phyloP scores from a whole-genome alignment of 2,113 vertebrate species.

The Ancistrus triradiatus region DNA sequence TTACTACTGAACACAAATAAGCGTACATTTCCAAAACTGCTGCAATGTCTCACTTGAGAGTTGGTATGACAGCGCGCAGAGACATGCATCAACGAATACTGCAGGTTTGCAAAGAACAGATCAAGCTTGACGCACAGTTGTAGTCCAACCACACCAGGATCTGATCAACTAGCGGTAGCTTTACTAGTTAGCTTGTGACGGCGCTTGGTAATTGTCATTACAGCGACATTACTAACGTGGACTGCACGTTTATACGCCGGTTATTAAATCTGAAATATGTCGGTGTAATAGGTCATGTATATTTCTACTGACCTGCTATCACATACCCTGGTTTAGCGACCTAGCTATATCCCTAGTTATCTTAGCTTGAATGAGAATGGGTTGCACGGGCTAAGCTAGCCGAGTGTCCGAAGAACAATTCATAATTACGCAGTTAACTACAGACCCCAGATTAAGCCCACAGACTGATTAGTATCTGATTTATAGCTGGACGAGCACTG shows the following conservation, averaged over 20 bases:
- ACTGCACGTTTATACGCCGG: too few species aligned
- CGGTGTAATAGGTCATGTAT: too few species aligned
- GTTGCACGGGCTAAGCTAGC: not conserved
- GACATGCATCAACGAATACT: not conserved
- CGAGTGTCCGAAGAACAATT: not conserved
- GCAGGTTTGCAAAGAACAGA: not conserved
- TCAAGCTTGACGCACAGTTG: not conserved
- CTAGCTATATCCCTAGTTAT: not conserved
- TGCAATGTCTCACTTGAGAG: not conserved
- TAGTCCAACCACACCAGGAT: not conserved
- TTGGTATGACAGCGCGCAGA: not conserved
- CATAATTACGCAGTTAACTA: too few species aligned
- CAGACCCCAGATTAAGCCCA: too few species aligned
- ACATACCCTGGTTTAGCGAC: not conserved
- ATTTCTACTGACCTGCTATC: not conserved
- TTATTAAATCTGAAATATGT: too few species aligned
- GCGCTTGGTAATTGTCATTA: not conserved
- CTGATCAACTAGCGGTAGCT: not conserved
- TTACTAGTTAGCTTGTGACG: too few species aligned
- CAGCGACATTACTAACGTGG: too few species aligned
- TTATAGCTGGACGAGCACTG: too few species aligned
- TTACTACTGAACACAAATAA: constrained; percentile 70
- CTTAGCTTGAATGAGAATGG: not conserved
- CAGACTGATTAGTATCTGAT: too few species aligned
- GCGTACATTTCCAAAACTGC: constrained; percentile 62